phyloP scores from a whole-genome alignment of 1,140 invertebrate species.

The Drosophila sturtevanti region DNA sequence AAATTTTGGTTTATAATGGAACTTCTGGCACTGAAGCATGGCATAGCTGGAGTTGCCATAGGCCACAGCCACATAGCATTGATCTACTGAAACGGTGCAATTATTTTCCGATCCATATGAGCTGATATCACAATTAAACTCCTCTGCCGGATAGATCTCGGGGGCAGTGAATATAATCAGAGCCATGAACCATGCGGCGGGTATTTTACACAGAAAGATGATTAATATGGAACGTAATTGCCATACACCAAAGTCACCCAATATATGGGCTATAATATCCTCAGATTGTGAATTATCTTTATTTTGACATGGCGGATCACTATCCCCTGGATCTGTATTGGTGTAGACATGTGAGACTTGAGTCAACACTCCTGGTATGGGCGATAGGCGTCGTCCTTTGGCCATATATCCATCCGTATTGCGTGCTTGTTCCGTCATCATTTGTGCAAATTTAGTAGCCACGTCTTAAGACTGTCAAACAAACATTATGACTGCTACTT shows the following conservation, averaged over 20 bases:
- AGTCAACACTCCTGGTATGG: constrained; percentile 24
- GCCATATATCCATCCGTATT: constrained; percentile 14
- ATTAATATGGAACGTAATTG: constrained; percentile 79
- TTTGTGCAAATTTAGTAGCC: constrained; percentile 44
- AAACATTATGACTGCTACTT: constrained; percentile 71
- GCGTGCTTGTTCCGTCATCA: constrained; percentile 26
- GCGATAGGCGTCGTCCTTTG: constrained; percentile 30
- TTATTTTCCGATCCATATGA: constrained; percentile 29
- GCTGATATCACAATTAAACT: constrained; percentile 61
- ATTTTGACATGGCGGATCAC: not conserved
- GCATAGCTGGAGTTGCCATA: constrained; percentile 52
- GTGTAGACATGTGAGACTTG: constrained; percentile 26
- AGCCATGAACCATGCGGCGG: constrained; percentile 83
- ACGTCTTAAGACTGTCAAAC: constrained; percentile 51
- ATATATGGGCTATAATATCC: constrained; percentile 67
- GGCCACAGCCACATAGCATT: constrained; percentile 66
- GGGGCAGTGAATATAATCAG: constrained; percentile 80
- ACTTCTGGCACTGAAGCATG: constrained; percentile 58
- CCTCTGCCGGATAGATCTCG: constrained; percentile 64
- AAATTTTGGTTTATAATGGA: constrained; percentile 59
- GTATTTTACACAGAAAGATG: constrained; percentile 82
- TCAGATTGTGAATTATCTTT: not conserved
- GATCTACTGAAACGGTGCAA: constrained; percentile 51
- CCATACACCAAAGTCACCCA: constrained; percentile 82
- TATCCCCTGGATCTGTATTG: constrained; percentile 21